A percentile compares a stretch with the other conserved stretches of the same genome.
Conservation (phyloP, 2,113 vertebrate species). For the Hemiprocne comata region DNA sequence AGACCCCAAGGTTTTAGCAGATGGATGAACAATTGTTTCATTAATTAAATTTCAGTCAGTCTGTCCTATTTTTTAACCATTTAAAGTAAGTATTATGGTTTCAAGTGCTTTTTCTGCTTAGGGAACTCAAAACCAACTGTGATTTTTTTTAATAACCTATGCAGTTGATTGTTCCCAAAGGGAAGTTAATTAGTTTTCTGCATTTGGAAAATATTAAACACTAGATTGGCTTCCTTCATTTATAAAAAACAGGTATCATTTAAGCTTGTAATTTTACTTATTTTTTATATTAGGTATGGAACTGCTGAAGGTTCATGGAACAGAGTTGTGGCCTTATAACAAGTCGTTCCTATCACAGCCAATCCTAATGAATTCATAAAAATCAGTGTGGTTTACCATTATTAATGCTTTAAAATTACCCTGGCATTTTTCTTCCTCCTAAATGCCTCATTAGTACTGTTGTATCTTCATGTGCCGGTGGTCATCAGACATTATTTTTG, state of each 20-base stretch:
- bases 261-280: not conserved
- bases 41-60: slow-evolving; percentile 13
- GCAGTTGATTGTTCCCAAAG: not conserved
- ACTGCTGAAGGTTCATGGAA: not conserved
- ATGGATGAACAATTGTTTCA: slow-evolving; percentile 11
- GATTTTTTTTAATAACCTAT: not conserved
- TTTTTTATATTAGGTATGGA: not conserved
- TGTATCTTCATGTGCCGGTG: not conserved
- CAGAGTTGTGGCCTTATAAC: not conserved
- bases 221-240: not conserved
- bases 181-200: not conserved
- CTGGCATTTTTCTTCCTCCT: not conserved
- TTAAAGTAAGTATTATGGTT: not conserved
- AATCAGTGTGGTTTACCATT: not conserved
- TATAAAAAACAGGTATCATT: not conserved
- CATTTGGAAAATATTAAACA: not conserved
- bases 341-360: not conserved
- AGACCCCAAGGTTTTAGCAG: not conserved
- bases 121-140: not conserved
- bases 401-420: not conserved
- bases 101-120: not conserved
- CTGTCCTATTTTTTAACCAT: not conserved
- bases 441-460: not conserved
- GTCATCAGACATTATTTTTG: not conserved
- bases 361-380: not conserved